These are phyloP conservation scores for Mnemiopsis leidyi DNA, from an alignment of 37 sponge, comb jelly and placozoan genomes.

Conservation along the genomic window DNA sequence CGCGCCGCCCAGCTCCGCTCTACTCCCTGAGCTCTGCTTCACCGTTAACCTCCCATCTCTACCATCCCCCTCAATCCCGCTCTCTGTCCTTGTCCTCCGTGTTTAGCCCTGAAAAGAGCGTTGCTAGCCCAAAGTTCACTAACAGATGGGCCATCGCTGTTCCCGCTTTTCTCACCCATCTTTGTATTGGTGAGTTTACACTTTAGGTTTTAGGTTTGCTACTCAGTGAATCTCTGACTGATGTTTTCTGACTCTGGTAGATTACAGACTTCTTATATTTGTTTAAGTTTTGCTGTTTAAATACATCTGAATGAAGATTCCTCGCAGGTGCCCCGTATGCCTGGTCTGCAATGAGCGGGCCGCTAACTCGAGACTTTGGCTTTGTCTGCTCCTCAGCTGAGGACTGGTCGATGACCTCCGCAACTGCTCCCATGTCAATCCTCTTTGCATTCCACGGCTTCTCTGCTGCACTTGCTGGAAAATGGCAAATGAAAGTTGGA, in stretches of 20 bases:
- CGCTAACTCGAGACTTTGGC: slow-evolving; percentile 44
- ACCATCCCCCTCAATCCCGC: background rate
- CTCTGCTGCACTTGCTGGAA: slow-evolving; percentile 49
- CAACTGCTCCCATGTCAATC: slow-evolving; percentile 39
- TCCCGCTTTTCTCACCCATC: slow-evolving; percentile 57
- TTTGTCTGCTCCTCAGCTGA: slow-evolving; percentile 63
- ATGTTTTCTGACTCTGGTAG: too few species aligned
- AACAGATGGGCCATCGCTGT: slow-evolving; percentile 42
- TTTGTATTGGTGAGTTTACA: slow-evolving; percentile 34
- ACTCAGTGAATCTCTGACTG: too few species aligned
- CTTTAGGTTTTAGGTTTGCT: too few species aligned
- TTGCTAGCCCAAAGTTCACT: background rate
- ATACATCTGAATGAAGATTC: too few species aligned
- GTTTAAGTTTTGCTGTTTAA: too few species aligned
- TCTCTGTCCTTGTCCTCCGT: background rate
- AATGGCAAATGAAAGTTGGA: slow-evolving; percentile 63
- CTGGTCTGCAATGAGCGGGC: slow-evolving; percentile 42
- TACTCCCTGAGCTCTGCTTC: background rate
- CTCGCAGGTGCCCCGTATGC: slow-evolving; percentile 60
- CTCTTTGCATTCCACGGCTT: slow-evolving; percentile 64
- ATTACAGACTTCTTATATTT: too few species aligned
- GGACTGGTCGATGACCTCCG: slow-evolving; percentile 64
- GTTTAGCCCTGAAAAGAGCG: slow-evolving; percentile 19
- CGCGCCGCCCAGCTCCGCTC: slow-evolving; percentile 6
- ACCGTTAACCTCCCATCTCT: background rate